Conservation (phyloP, 2,113 vertebrate genomes). For the Dromiciops gliroides region DNA sequence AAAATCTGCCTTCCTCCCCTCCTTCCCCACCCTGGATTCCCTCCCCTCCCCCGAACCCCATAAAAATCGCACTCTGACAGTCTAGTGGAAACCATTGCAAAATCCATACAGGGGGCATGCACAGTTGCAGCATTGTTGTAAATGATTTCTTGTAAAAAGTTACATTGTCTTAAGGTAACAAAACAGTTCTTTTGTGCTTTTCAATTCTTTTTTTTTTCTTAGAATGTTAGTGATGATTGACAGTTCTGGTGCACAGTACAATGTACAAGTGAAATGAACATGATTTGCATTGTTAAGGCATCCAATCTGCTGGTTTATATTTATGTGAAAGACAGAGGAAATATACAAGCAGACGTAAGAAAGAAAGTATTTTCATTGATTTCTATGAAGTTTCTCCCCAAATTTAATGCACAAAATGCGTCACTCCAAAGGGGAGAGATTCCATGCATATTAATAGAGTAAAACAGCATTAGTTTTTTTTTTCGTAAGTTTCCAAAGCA, state of each 20-base stretch:
- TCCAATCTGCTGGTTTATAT: slow-evolving; percentile 99
- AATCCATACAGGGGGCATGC: slow-evolving; percentile 88
- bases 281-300: slow-evolving; percentile 99
- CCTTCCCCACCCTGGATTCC: slow-evolving; percentile 61
- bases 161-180: slow-evolving; percentile 91
- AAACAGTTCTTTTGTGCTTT: slow-evolving; percentile 98
- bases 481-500: slow-evolving; percentile 93
- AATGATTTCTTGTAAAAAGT: slow-evolving; percentile 89
- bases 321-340: slow-evolving; percentile 94
- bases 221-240: slow-evolving; percentile 94
- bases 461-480: slow-evolving; percentile 91
- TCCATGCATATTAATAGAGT: slow-evolving; percentile 98
- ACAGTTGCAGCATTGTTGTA: slow-evolving; percentile 88
- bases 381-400: slow-evolving; percentile 90
- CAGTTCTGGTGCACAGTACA: slow-evolving; percentile 94
- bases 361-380: slow-evolving; percentile 92
- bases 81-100: slow-evolving; percentile 88
- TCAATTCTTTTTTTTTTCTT: slow-evolving; percentile 88
- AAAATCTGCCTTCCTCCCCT: slow-evolving; percentile 79
- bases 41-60: slow-evolving; percentile 75
- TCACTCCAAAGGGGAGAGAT: slow-evolving; percentile 91
- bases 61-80: slow-evolving; percentile 86
- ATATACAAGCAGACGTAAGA: slow-evolving; percentile 96
- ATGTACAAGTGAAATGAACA: slow-evolving; percentile 97
- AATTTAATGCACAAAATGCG: slow-evolving; percentile 93